Conservation (phyloP, 1,140 invertebrate species). For the Proctacanthus coquilletti region DNA sequence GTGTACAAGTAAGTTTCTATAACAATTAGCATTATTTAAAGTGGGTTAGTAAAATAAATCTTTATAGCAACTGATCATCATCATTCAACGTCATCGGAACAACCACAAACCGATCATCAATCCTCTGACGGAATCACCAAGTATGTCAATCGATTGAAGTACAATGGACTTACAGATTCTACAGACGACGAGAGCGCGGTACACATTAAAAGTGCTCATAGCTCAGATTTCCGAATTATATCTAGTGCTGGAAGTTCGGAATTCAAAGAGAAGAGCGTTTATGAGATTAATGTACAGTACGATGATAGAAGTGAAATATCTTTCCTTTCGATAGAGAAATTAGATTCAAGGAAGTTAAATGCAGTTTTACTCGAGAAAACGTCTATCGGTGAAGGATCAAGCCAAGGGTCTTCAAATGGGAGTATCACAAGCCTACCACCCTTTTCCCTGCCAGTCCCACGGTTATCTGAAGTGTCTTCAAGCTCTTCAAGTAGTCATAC, state of each 20-base stretch:
- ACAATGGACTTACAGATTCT: not conserved
- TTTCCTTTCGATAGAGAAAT: slow-evolving; percentile 1
- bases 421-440: not conserved
- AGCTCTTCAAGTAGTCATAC: not conserved
- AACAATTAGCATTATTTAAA: no score
- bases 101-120: not conserved
- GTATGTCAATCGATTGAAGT: not conserved
- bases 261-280: not conserved
- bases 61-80: not conserved
- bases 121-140: not conserved
- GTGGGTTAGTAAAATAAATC: not conserved
- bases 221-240: no score
- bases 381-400: not conserved
- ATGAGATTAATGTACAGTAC: slow-evolving; percentile 1
- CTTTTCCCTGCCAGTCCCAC: not conserved
- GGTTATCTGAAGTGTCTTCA: no score
- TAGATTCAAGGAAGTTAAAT: not conserved
- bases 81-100: not conserved
- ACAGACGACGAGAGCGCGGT: not conserved
- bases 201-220: no score
- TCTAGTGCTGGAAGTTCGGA: not conserved
- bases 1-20: not conserved
- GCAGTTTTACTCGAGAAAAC: not conserved
- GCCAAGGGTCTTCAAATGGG: slow-evolving; percentile 1
- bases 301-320: slow-evolving; percentile 1